phyloP scores from a whole-genome alignment of 2,797 vertebrate species.

The Brachymystax lenok region DNA sequence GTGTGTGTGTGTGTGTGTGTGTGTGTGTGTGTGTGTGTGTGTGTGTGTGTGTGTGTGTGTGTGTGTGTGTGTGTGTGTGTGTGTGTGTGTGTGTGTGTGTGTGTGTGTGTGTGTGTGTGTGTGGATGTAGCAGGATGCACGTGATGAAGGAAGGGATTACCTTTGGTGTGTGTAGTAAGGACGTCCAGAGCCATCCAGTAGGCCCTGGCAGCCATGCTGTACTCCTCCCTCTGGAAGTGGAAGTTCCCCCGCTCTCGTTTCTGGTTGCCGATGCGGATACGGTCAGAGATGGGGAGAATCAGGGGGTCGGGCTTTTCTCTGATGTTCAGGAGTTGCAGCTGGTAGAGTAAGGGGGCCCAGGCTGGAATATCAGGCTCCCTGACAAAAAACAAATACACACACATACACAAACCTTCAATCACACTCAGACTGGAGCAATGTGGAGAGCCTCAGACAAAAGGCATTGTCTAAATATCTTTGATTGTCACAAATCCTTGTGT shows the following conservation, averaged over 20 bases:
- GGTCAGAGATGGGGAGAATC: conserved; percentile 69
- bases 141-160: conserved; percentile 48
- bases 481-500: background rate
- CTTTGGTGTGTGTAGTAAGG: conserved; percentile 66
- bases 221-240: conserved; percentile 84
- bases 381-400: conserved; percentile 29
- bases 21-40: no score
- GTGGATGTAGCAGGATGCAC: background rate
- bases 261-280: conserved; percentile 81
- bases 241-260: conserved; percentile 85
- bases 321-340: conserved; percentile 82
- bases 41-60: no score
- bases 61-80: background rate
- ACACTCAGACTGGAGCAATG: background rate
- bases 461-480: background rate
- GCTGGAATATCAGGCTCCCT: conserved; percentile 87
- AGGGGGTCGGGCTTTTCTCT: conserved; percentile 74
- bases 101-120: conserved; percentile 10
- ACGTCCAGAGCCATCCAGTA: conserved; percentile 82
- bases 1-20: background rate
- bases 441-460: conserved; percentile 8
- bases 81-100: conserved; percentile 7
- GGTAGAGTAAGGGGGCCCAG: conserved; percentile 82
- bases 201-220: conserved; percentile 73
- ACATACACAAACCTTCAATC: conserved; percentile 7